Evolutionary conservation across 1,140 invertebrate species (phyloP), one percentile per base, ranked within the genome.

Genomic region (Dreissena rostriformis): DNA sequence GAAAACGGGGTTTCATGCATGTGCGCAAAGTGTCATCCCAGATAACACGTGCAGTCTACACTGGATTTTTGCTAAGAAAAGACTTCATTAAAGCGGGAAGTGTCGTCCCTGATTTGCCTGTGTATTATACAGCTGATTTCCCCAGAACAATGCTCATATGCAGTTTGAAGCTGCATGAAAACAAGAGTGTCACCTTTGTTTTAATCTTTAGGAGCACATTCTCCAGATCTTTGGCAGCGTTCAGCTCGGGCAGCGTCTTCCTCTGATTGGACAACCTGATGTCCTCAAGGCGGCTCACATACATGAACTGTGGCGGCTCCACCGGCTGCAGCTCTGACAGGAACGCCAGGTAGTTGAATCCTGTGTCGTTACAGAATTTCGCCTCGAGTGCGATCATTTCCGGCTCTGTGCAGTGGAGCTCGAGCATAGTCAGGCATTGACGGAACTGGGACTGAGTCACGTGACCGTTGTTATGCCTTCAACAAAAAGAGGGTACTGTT

Each of bases 381-480:
- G 91, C 91, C 83, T 93, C 91, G 11, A 94, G 70, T 19, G 91
- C 88, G 49, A 87, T 81, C 86, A 92, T 89, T 78, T 93, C 92
- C 11, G 87, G 77, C 29, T 92, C 90, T 28, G 84, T 88, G 55
- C 90, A 83, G 52, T 91, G 89, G 17, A 94, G 81, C 65, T 92
- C 90, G n/a, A 93, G 65, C 81, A 92, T 93, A 1, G 90, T 90
- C 65, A 94, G 82, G 73, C 88, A 90, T 72, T 94, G 93, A n/a
- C 90, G 86, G 88, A 94, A 94, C 88, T 94, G 92, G 22, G 85
- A 51, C 24, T 85, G 80, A 12, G 92, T 94, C 14, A 94, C 88
- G 82, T 93, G 91, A 61, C 92, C 91, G 85, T 92, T 92, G 85
- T 93, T 94, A 81, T 93, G 92, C 67, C 92, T 93, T 80, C 19